Evolutionary conservation across 2,113 vertebrate genomes (phyloP).

Genomic region (Lophochroa leadbeateri): DNA sequence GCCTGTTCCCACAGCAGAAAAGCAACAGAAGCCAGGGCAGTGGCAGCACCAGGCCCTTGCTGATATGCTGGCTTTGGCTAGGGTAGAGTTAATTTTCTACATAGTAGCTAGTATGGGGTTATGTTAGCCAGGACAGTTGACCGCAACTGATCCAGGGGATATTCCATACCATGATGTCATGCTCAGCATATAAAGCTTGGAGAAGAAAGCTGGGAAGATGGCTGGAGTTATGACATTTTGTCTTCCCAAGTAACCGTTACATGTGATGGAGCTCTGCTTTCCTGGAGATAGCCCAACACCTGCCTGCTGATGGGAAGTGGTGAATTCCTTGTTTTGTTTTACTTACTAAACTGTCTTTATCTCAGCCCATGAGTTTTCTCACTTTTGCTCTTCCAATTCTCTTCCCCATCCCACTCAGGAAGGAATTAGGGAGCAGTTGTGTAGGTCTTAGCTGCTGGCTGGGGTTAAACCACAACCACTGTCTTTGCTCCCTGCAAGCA

Average conservation of each 20-base stretch:
- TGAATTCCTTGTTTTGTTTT: not conserved
- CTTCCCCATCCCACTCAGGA: not conserved
- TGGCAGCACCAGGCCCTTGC: not conserved
- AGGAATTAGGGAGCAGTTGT: not conserved
- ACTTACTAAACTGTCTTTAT: not conserved
- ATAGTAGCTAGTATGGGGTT: not conserved
- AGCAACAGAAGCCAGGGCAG: not conserved
- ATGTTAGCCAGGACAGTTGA: not conserved
- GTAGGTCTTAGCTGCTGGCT: not conserved
- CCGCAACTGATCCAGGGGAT: not conserved
- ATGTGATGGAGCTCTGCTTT: not conserved
- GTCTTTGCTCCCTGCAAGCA: not conserved
- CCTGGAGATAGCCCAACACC: not conserved
- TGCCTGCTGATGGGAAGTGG: not conserved
- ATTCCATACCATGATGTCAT: not conserved
- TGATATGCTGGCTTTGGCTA: not conserved
- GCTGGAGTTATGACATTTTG: not conserved
- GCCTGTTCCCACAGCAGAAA: not conserved
- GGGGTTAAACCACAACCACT: not conserved
- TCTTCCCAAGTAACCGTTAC: not conserved
- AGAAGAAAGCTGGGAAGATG: not conserved
- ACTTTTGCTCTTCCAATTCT: not conserved
- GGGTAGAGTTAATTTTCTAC: not conserved
- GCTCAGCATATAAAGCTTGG: not conserved
- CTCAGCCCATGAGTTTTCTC: not conserved